phyloP scores from a whole-genome alignment of 1,140 invertebrate species.

The Drosophila micromelanica region DNA sequence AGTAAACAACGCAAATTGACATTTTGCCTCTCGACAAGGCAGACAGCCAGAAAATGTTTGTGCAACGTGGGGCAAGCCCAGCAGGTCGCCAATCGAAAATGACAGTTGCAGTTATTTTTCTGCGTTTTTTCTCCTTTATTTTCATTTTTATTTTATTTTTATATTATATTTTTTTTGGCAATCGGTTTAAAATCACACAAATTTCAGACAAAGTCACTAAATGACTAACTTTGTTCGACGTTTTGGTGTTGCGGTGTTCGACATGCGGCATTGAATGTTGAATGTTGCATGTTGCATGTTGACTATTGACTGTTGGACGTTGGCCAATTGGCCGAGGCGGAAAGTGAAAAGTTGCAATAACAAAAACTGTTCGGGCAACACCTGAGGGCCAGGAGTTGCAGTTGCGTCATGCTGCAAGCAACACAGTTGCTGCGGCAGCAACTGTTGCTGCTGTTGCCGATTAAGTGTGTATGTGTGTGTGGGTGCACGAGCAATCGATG shows the following conservation, averaged over 20 bases:
- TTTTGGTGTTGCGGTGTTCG: constrained; percentile 39
- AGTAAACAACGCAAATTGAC: constrained; percentile 80
- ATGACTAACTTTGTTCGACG: constrained; percentile 62
- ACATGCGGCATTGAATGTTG: constrained; percentile 54
- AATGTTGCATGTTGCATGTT: constrained; percentile 45
- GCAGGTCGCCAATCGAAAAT: constrained; percentile 79
- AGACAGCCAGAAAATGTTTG: constrained; percentile 41
- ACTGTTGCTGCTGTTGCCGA: constrained; percentile 3
- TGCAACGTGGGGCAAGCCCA: constrained; percentile 71
- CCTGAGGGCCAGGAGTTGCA: constrained; percentile 75
- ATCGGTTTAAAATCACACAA: constrained; percentile 63
- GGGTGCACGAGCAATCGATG: constrained; percentile 74
- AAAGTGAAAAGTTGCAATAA: constrained; percentile 59
- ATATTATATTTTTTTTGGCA: constrained; percentile 26
- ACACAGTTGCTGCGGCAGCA: constrained; percentile 42
- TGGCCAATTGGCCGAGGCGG: constrained; percentile 59
- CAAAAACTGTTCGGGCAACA: constrained; percentile 58
- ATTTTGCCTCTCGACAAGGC: constrained; percentile 72
- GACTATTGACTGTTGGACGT: constrained; percentile 50
- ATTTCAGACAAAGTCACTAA: constrained; percentile 59
- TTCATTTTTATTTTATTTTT: constrained; percentile 24
- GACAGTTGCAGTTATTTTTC: constrained; percentile 79
- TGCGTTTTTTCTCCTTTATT: constrained; percentile 12
- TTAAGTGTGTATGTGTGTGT: constrained; percentile 49
- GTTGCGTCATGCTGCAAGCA: constrained; percentile 51